Evolutionary conservation across 2,888 invertebrate genomes (phyloP), one percentile per base, ranked within the genome.

Genomic region (Drosophila glabriapex): DNA sequence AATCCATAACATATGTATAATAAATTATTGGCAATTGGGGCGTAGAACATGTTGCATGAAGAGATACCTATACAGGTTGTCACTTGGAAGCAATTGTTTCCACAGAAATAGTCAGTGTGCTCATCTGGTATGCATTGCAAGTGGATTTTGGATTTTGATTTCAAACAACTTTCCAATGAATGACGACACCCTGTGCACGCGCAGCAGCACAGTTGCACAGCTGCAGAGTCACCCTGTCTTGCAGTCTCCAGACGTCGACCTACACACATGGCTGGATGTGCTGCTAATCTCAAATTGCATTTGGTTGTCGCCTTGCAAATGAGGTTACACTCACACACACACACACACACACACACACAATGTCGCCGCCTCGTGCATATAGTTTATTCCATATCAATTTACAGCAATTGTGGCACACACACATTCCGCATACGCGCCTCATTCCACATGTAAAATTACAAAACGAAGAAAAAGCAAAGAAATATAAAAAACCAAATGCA

Each of bases 211-310:
- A 16, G 22, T 9, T 22, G 7, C 22, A 25, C 25, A 9, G 46
- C 16, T 16, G 16, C 9, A 25, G 1, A 16, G 25, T 9, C 54
- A 55, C 25, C 22, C 33, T 35, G 16, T 41, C 2, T 25, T n/a
- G 9, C 25, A n/a, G 10, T 25, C 28, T 16, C 19, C 58, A 58
- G 41, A 35, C 62, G 29, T 3, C 52, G 65, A 71, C 60, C 71
- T 39, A 66, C 65, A 61, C 50, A 63, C 64, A 58, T 46, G n/a
- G 46, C 50, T 63, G 46, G 63, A 67, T 66, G 70, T 37, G 41
- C 73, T 29, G 63, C 76, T 79, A 77, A 88, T 85, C 80, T 88
- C 85, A 63, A 78, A 82, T 83, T 85, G 86, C 83, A 83, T 68
- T 71, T 76, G 81, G 67, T 67, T 80, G 78, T 58, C 81, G 73